Evolutionary conservation across 2,888 invertebrate species (phyloP).

Genomic region (Philonicus albiceps): DNA sequence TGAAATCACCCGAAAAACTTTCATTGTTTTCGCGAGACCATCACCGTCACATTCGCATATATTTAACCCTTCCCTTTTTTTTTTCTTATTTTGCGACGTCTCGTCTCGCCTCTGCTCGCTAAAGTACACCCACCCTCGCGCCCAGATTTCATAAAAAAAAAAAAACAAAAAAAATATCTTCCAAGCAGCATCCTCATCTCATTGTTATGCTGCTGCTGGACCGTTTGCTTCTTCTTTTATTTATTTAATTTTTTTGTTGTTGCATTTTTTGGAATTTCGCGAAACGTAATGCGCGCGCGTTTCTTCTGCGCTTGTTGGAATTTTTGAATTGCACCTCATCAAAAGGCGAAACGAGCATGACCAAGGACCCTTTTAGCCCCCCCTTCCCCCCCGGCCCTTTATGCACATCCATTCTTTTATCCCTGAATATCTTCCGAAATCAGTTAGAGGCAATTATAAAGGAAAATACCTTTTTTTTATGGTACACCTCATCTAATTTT

Average conservation of each 20-base stretch:
- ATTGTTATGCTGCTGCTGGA: not conserved
- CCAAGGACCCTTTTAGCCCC: not conserved
- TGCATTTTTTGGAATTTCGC: not conserved
- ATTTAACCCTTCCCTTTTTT: too few relatives aligned
- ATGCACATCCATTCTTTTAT: too few relatives aligned
- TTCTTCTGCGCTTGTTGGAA: constrained; percentile 23
- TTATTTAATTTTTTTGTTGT: too few relatives aligned
- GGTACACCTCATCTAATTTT: too few relatives aligned
- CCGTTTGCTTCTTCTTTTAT: not conserved
- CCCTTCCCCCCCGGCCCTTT: too few relatives aligned
- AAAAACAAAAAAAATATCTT: not conserved
- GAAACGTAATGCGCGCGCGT: constrained; percentile 9
- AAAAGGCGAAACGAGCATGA: constrained; percentile 1
- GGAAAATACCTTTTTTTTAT: too few relatives aligned
- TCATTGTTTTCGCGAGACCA: constrained; percentile 9
- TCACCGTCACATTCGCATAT: not conserved
- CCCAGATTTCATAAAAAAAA: too few relatives aligned
- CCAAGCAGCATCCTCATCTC: not conserved
- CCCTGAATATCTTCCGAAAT: not conserved
- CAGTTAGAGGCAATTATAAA: not conserved
- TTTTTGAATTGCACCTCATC: constrained; percentile 33
- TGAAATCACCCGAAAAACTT: not conserved
- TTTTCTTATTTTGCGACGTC: not conserved
- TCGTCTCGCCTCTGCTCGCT: not conserved
- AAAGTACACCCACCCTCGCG: not conserved